These are phyloP conservation scores for Microtus montanus DNA, from an alignment of 2,113 vertebrate species.

Conservation along the genomic window DNA sequence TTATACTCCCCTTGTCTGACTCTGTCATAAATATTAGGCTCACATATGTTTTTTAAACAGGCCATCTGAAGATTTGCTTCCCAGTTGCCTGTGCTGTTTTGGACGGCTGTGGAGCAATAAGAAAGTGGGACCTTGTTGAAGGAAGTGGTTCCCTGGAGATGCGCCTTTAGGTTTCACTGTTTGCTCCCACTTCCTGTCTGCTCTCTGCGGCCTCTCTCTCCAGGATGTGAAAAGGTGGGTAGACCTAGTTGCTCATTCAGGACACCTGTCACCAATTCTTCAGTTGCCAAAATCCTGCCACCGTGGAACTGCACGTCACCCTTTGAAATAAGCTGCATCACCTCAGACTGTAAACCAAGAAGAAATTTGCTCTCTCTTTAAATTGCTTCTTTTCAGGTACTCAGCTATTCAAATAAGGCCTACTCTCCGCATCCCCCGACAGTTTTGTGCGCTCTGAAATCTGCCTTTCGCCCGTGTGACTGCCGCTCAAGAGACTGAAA, in stretches of 20 bases:
- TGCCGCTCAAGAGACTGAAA: not conserved
- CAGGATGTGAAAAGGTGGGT: not conserved
- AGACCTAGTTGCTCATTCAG: not conserved
- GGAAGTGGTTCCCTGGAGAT: not conserved
- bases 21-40: not conserved
- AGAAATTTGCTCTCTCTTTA: not conserved
- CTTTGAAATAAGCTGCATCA: too few relatives aligned
- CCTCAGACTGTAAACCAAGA: not conserved
- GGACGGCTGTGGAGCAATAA: not conserved
- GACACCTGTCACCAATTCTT: not conserved
- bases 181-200: not conserved
- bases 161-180: not conserved
- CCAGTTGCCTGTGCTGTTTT: too few relatives aligned
- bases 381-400: not conserved
- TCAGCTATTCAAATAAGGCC: not conserved
- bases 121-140: too few relatives aligned
- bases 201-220: not conserved
- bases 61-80: too few relatives aligned
- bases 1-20: not conserved
- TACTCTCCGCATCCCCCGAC: not conserved
- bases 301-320: not conserved
- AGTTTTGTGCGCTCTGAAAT: not conserved
- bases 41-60: not conserved
- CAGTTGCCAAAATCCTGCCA: not conserved
- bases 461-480: not conserved